phyloP scores from a whole-genome alignment of 2,797 vertebrate genomes.

The Brachyrhaphis roseni region DNA sequence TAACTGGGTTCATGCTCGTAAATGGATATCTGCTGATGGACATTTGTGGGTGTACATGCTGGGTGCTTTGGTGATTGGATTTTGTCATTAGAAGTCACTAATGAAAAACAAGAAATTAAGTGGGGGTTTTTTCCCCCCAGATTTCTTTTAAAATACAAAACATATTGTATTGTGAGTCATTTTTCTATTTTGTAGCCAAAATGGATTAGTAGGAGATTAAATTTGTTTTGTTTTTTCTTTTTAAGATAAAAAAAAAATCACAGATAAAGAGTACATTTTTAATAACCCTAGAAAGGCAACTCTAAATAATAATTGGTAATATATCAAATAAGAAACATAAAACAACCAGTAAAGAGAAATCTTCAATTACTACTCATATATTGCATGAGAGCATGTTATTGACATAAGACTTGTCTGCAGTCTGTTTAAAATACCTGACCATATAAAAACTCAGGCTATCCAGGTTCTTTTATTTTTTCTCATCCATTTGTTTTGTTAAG shows the following conservation, averaged over 20 bases:
- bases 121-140: background rate
- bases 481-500: background rate
- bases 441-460: background rate
- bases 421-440: background rate
- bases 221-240: background rate
- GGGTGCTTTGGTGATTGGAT: conserved; percentile 1
- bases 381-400: background rate
- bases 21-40: conserved; percentile 52
- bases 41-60: conserved; percentile 43
- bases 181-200: background rate
- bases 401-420: background rate
- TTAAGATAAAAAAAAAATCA: background rate
- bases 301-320: background rate
- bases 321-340: background rate
- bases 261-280: background rate
- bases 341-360: background rate
- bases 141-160: background rate
- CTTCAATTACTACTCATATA: background rate
- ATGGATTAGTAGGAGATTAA: background rate
- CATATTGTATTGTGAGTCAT: background rate
- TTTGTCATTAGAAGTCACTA: background rate
- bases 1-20: conserved; percentile 58
- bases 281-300: background rate
- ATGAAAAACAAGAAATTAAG: background rate
- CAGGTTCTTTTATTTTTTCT: background rate